Percentiles rank a stretch among this genome's conserved stretches.
phyloP scores from a whole-genome alignment of 2,113 vertebrate genomes.

The Gopherus flavomarginatus region DNA sequence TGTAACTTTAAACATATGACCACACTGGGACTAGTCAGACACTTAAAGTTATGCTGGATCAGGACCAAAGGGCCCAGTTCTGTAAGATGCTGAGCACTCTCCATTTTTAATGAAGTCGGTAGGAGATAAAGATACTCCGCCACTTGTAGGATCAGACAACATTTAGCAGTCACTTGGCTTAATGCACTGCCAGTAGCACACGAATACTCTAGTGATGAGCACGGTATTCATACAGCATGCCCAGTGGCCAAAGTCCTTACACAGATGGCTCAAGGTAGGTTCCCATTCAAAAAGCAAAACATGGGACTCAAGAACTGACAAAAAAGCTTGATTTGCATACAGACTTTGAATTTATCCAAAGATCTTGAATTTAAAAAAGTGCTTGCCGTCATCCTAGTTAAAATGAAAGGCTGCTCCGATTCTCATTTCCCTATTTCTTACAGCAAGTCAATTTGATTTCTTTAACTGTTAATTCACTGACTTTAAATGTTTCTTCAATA shows the following conservation, averaged over 20 bases:
- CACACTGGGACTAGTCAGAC: neutral
- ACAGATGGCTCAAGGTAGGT: neutral
- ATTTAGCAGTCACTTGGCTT: neutral
- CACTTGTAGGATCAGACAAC: neutral
- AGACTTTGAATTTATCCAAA: neutral
- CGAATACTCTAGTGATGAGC: neutral
- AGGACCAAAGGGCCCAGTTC: neutral
- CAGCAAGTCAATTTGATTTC: neutral
- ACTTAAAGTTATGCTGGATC: neutral
- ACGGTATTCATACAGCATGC: neutral
- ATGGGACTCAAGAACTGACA: neutral
- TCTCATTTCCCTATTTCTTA: neutral
- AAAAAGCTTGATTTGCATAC: neutral
- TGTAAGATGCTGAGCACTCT: neutral
- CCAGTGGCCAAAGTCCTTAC: neutral
- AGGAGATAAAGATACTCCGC: neutral
- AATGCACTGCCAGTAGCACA: neutral
- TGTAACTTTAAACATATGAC: neutral
- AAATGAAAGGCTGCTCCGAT: conserved; percentile 7
- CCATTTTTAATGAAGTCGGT: neutral
- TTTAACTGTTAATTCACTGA: neutral
- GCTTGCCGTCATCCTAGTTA: neutral
- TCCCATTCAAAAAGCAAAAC: neutral
- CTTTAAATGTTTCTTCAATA: conserved; percentile 30
- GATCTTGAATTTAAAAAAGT: neutral